phyloP scores from a whole-genome alignment of 2,888 invertebrate species.

The Tricholauxania praeusta region DNA sequence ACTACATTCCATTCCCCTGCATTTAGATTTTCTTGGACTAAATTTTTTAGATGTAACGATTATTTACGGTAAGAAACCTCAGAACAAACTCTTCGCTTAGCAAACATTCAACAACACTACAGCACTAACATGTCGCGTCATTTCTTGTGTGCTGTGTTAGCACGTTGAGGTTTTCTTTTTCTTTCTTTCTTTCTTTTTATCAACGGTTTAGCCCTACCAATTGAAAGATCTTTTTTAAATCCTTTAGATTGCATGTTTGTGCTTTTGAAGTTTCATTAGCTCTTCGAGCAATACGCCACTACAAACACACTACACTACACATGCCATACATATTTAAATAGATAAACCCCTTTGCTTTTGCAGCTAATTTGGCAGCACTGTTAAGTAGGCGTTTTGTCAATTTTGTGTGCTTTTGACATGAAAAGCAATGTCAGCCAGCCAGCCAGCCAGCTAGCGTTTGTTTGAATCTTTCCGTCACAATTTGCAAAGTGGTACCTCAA shows the following conservation, averaged over 20 bases:
- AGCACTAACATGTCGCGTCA: not conserved
- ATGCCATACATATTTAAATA: not conserved
- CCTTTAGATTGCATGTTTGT: constrained; percentile 34
- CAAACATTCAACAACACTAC: too few relatives aligned
- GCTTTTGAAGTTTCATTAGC: constrained; percentile 25
- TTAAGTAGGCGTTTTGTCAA: constrained; percentile 34
- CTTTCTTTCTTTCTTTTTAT: not conserved
- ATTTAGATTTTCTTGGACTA: too few relatives aligned
- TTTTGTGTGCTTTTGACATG: constrained; percentile 35
- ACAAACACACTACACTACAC: too few relatives aligned
- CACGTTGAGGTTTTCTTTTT: constrained; percentile 3
- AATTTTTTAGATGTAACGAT: too few relatives aligned
- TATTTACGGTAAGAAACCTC: too few relatives aligned
- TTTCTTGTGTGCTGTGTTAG: constrained; percentile 11
- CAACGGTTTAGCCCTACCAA: constrained; percentile 6
- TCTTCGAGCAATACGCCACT: too few relatives aligned
- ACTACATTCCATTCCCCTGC: too few relatives aligned
- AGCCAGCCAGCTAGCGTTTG: not conserved
- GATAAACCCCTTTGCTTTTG: constrained; percentile 19
- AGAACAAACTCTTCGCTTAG: too few relatives aligned
- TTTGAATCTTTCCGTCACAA: not conserved
- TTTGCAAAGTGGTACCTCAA: constrained; percentile 6
- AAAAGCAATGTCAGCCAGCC: constrained; percentile 7
- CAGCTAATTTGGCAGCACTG: constrained; percentile 36
- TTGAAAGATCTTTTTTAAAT: constrained; percentile 27